Conservation (phyloP, 2,797 vertebrate species). For the Neoniphon sammara region DNA sequence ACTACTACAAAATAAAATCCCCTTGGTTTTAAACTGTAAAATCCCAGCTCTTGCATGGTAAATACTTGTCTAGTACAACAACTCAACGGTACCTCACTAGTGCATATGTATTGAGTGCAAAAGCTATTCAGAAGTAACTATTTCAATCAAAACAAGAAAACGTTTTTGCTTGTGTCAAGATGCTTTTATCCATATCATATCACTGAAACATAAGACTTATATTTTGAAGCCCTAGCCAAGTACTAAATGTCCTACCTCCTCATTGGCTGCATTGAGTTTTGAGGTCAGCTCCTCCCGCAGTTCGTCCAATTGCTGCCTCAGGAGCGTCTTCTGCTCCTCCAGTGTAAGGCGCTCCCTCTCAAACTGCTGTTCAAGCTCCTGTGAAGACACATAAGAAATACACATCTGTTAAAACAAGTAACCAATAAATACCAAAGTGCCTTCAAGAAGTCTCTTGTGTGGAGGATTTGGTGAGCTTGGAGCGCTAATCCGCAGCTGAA, state of each 20-base stretch:
- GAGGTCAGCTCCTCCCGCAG: slow-evolving; percentile 89
- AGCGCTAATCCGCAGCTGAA: not conserved
- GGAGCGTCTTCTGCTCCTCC: slow-evolving; percentile 92
- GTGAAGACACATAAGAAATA: slow-evolving; percentile 28
- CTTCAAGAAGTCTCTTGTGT: too few species aligned
- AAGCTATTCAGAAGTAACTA: too few species aligned
- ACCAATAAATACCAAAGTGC: not conserved
- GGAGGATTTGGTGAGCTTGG: not conserved
- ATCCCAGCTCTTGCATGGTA: not conserved
- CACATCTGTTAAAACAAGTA: not conserved
- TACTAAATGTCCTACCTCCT: slow-evolving; percentile 83
- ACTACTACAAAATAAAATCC: too few species aligned
- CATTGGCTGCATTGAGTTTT: slow-evolving; percentile 88
- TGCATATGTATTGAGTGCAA: too few species aligned
- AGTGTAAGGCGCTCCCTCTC: slow-evolving; percentile 89
- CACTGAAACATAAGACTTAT: too few species aligned
- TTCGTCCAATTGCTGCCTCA: slow-evolving; percentile 89
- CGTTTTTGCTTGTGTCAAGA: too few species aligned
- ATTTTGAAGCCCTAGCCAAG: not conserved
- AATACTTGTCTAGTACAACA: not conserved
- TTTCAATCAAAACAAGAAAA: too few species aligned
- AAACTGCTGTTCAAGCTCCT: slow-evolving; percentile 96
- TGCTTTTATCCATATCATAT: too few species aligned
- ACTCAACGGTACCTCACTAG: too few species aligned
- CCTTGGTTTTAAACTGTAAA: too few species aligned